Evolutionary conservation across 2,113 vertebrate genomes (phyloP), one percentile per base, ranked within the genome.

Genomic region (Chaetorhynchus papuensis): DNA sequence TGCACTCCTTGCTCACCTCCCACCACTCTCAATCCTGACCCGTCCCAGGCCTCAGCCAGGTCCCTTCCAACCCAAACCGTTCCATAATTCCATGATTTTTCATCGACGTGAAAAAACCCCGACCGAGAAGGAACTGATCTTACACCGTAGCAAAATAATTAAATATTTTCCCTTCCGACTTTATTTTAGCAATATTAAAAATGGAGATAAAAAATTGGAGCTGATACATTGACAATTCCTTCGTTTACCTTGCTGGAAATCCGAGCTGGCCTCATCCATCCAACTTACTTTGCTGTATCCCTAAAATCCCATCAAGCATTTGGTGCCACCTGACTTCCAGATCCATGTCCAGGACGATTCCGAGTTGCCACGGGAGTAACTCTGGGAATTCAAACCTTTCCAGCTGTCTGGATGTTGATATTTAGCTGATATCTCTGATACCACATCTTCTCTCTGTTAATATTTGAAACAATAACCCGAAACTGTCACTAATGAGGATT

Each of bases 61-160:
- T 35, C 31, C 53, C 7, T 33, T 8, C 54, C 54, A 45, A 6
- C 4, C 33, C 47, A 61, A 54, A 30, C 41, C 47, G 11, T 41
- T 7, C 64, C n/a, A 24, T 11, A 24, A 14, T 35, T 63, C 20
- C 0, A 0, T 20, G 42, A 35, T 23, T 89, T 41, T 44, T n/a
- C 28, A 44, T n/a, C 26, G 5, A 4, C 0, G 7, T 30, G 44
- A 11, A 60, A 54, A 54, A 39, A 3, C 5, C 2, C 53, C 13
- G 42, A 5, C 7, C 3, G 2, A 42, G 5, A n/a, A 10, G 9
- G 2, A 54, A 8, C 5, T 31, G 22, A 56, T 35, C 27, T 57
- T 9, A 17, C 5, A 2, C 4, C 1, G 6, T 16, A 30, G 24
- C 37, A 11, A 30, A 30, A 28, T 8, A 50, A 80, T 24, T 8